A percentile compares a stretch with the other conserved stretches of the same genome.
Evolutionary conservation across 2,888 invertebrate species (phyloP).

Genomic region (Caenorhabditis sp.): DNA sequence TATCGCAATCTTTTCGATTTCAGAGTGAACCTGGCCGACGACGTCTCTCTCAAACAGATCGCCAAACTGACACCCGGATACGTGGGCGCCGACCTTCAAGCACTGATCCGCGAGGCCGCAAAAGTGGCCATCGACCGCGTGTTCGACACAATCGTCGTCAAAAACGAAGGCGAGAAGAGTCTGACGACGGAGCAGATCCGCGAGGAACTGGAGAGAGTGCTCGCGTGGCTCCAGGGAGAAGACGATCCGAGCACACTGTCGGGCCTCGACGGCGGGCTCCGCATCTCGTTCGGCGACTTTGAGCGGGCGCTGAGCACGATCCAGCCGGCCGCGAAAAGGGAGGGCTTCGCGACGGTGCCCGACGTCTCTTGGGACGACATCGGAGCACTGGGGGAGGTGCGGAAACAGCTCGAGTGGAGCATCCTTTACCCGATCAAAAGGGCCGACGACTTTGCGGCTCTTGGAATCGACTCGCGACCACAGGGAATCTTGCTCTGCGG

Average conservation of each 20-base stretch:
- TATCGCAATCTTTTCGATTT: neutral
- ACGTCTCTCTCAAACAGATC: conserved; percentile 85
- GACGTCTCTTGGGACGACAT: conserved; percentile 97
- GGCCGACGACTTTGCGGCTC: conserved; percentile 86
- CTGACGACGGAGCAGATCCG: conserved; percentile 64
- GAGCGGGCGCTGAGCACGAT: conserved; percentile 64
- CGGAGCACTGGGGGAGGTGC: conserved; percentile 90
- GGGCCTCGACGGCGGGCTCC: conserved; percentile 59
- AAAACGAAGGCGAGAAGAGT: conserved; percentile 55
- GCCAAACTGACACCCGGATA: conserved; percentile 93
- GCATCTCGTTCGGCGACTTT: conserved; percentile 71
- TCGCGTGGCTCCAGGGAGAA: conserved; percentile 72
- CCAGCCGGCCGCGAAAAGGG: conserved; percentile 82
- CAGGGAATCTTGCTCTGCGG: conserved; percentile 93
- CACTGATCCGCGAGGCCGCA: conserved; percentile 88
- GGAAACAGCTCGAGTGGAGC: conserved; percentile 91
- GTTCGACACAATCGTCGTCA: conserved; percentile 68
- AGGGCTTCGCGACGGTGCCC: conserved; percentile 97
- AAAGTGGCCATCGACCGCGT: conserved; percentile 88
- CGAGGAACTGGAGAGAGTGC: conserved; percentile 70
- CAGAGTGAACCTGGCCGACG: conserved; percentile 84
- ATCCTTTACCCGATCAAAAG: conserved; percentile 93
- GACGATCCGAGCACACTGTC: conserved; percentile 65
- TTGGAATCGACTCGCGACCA: conserved; percentile 86
- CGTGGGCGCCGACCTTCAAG: conserved; percentile 87